Evolutionary conservation across 2,797 vertebrate genomes (phyloP).

Genomic region (Siniperca obscura): DNA sequence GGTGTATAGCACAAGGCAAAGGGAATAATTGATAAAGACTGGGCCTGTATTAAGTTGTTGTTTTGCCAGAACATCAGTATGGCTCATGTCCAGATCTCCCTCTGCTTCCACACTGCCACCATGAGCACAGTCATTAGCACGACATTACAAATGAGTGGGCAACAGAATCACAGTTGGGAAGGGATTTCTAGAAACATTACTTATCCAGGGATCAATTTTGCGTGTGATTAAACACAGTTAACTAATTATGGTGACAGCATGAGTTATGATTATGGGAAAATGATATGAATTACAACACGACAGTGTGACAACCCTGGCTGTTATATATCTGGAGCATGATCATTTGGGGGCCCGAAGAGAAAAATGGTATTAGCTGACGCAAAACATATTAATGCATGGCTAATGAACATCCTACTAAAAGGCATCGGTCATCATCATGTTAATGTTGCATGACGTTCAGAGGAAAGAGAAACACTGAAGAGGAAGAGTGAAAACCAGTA

Average conservation of each 20-base stretch:
- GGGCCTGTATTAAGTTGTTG: conserved; percentile 32
- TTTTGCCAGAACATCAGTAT: conserved; percentile 32
- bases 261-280: conserved; percentile 78
- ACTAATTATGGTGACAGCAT: conserved; percentile 75
- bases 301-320: conserved; percentile 44
- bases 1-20: conserved; percentile 40
- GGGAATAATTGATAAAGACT: conserved; percentile 59
- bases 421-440: conserved; percentile 61
- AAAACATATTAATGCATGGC: conserved; percentile 73
- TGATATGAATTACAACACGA: conserved; percentile 70
- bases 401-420: conserved; percentile 69
- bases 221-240: conserved; percentile 82
- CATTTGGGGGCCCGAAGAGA: conserved; percentile 55
- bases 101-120: conserved; percentile 25
- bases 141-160: conserved; percentile 54
- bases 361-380: conserved; percentile 65
- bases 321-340: conserved; percentile 72
- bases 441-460: conserved; percentile 67
- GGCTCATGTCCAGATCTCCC: conserved; percentile 21
- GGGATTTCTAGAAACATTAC: conserved; percentile 67
- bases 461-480: conserved; percentile 22
- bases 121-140: conserved; percentile 51
- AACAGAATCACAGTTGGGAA: conserved; percentile 50
- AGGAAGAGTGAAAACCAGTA: not conserved
- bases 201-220: conserved; percentile 80